Conservation (phyloP, 2,797 vertebrate species). For the Allenopithecus nigroviridis region DNA sequence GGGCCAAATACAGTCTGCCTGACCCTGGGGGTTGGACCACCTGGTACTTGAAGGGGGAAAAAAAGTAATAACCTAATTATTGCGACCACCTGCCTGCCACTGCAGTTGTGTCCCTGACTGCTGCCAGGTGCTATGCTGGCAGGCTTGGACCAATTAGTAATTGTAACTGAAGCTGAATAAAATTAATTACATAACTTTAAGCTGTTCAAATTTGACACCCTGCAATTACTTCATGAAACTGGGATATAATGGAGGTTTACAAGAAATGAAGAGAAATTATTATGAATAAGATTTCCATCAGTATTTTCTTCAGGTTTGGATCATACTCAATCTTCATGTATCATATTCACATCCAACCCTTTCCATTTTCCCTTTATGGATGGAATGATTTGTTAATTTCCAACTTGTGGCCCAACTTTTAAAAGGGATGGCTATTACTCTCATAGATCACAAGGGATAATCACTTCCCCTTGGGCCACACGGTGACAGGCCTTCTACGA, state of each 20-base stretch:
- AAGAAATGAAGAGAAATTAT: neutral
- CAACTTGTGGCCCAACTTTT: neutral
- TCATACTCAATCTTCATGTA: neutral
- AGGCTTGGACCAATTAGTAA: constrained; percentile 67
- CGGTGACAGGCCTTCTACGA: neutral
- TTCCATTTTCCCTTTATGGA: neutral
- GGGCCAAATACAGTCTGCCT: neutral
- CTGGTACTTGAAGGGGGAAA: neutral
- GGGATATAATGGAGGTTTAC: neutral
- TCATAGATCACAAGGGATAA: neutral
- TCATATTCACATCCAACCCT: neutral
- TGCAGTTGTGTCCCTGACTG: neutral
- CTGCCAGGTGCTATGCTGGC: constrained; percentile 58
- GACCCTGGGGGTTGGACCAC: constrained; percentile 29
- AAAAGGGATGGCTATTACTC: neutral
- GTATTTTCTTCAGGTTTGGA: neutral
- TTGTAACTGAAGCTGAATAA: constrained; percentile 48
- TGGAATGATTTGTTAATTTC: neutral
- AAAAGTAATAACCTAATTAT: constrained; percentile 60
- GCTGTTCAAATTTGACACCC: constrained; percentile 35
- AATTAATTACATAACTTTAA: constrained; percentile 72
- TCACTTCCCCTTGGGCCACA: neutral
- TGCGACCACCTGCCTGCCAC: constrained; percentile 59
- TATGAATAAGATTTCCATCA: neutral
- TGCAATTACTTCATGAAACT: constrained; percentile 24